Evolutionary conservation across 2,888 invertebrate species (phyloP).

Genomic region (Cordilura impudica): DNA sequence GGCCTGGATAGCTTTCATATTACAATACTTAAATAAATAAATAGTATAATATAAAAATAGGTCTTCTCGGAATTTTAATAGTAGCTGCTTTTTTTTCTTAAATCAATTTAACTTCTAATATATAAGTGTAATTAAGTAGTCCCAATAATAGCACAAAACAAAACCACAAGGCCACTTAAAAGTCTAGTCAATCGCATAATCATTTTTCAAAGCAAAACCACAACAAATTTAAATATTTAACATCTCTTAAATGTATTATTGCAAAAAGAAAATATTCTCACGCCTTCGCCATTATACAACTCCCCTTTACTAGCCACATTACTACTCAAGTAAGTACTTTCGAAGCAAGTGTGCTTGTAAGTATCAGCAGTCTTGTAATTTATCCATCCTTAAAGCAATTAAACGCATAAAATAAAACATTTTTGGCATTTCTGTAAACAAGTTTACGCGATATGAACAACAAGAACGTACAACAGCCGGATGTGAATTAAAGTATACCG

Average conservation of each 20-base stretch:
- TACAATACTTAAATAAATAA: no score
- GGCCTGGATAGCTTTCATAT: no score
- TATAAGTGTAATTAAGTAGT: no score
- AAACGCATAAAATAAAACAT: conserved; percentile 46
- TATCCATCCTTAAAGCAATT: conserved; percentile 62
- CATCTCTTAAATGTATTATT: conserved; percentile 6
- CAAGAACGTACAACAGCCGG: conserved; percentile 29
- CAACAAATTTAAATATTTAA: conserved; percentile 46
- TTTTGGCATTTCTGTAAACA: conserved; percentile 57
- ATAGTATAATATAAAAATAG: no score
- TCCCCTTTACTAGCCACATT: neutral
- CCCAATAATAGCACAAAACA: conserved; percentile 35
- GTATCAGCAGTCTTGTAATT: conserved; percentile 58
- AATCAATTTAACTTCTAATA: no score
- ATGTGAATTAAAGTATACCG: conserved; percentile 30
- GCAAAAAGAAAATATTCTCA: conserved; percentile 38
- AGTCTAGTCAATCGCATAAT: conserved; percentile 41
- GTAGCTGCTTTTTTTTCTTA: no score
- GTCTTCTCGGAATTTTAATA: no score
- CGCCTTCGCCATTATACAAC: conserved; percentile 38
- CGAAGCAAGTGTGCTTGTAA: conserved; percentile 29
- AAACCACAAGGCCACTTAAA: conserved; percentile 49
- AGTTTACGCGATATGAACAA: conserved; percentile 52
- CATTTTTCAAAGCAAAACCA: conserved; percentile 11
- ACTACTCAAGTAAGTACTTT: conserved; percentile 35